phyloP scores from a whole-genome alignment of 64 coral and sea anemone genomes.

The Actinia equina region DNA sequence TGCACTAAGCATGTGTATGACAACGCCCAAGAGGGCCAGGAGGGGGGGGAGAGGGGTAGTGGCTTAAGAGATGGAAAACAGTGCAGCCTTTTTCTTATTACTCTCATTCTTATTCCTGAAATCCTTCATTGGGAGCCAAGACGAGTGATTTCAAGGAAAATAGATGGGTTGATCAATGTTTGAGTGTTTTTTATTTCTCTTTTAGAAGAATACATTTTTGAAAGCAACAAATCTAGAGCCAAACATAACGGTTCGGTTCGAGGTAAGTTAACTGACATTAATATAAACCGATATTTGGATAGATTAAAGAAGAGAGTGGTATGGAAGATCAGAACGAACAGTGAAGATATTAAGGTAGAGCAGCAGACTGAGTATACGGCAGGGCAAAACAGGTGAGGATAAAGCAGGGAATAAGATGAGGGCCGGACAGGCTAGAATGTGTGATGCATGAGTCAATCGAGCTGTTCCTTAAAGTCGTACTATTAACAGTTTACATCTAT shows the following conservation, averaged over 20 bases:
- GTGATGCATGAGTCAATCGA: too few relatives aligned
- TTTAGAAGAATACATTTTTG: not conserved
- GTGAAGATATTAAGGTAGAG: too few relatives aligned
- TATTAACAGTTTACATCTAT: not conserved
- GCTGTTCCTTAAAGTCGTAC: too few relatives aligned
- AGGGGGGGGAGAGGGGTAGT: not conserved
- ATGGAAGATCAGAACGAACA: too few relatives aligned
- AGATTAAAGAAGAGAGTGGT: too few relatives aligned
- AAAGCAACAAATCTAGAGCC: not conserved
- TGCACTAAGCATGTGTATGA: not conserved
- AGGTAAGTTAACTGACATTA: not conserved
- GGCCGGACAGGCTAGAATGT: too few relatives aligned
- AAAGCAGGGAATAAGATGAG: too few relatives aligned
- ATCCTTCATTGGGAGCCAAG: not conserved
- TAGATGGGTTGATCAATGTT: not conserved
- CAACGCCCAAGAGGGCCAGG: not conserved
- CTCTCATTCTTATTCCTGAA: too few relatives aligned
- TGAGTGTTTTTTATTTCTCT: not conserved
- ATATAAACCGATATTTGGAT: too few relatives aligned
- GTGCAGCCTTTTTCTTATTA: too few relatives aligned
- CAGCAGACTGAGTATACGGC: too few relatives aligned
- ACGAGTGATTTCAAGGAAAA: not conserved
- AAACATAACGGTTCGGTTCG: slow-evolving; percentile 6
- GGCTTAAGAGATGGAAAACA: not conserved
- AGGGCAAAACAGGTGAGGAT: too few relatives aligned